A percentile compares a stretch with the other conserved stretches of the same genome.
phyloP scores from a whole-genome alignment of 2,888 invertebrate species.

The Megaustenia siamemsis region DNA sequence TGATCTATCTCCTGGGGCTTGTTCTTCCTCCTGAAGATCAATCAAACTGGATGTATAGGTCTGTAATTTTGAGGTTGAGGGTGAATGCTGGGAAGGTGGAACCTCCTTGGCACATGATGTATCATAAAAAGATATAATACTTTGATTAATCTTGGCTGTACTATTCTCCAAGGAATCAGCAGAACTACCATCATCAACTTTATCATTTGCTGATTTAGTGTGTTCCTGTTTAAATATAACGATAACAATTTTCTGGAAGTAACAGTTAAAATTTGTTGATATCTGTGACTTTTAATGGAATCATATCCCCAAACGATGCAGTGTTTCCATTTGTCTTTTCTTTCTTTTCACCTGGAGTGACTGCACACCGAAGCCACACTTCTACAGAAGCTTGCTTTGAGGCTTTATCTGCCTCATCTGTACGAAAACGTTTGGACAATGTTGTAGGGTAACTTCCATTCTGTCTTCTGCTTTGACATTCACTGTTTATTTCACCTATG shows the following conservation, averaged over 20 bases:
- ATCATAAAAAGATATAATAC: slow-evolving; percentile 61
- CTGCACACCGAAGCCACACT: not conserved
- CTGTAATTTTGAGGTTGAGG: not conserved
- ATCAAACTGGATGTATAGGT: not conserved
- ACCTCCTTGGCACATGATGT: slow-evolving; percentile 39
- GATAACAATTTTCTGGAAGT: slow-evolving; percentile 34
- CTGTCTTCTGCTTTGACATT: not conserved
- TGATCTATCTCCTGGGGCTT: slow-evolving; percentile 30
- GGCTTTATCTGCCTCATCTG: slow-evolving; percentile 42
- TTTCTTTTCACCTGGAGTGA: slow-evolving; percentile 6
- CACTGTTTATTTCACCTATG: not conserved
- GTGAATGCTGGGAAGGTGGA: not conserved
- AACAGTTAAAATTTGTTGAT: slow-evolving; percentile 45
- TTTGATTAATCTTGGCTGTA: slow-evolving; percentile 60
- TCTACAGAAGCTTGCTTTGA: not conserved
- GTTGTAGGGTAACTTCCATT: slow-evolving; percentile 19
- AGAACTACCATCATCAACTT: not conserved
- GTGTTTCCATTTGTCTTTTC: slow-evolving; percentile 17
- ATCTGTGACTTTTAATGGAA: slow-evolving; percentile 47
- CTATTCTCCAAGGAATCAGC: slow-evolving; percentile 55
- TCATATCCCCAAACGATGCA: slow-evolving; percentile 27
- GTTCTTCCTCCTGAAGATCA: slow-evolving; percentile 29
- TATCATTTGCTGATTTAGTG: not conserved
- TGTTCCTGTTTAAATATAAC: not conserved
- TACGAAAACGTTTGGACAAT: slow-evolving; percentile 24